Evolutionary conservation across 2,888 invertebrate species (phyloP).

Genomic region (Lucinisca nassula): DNA sequence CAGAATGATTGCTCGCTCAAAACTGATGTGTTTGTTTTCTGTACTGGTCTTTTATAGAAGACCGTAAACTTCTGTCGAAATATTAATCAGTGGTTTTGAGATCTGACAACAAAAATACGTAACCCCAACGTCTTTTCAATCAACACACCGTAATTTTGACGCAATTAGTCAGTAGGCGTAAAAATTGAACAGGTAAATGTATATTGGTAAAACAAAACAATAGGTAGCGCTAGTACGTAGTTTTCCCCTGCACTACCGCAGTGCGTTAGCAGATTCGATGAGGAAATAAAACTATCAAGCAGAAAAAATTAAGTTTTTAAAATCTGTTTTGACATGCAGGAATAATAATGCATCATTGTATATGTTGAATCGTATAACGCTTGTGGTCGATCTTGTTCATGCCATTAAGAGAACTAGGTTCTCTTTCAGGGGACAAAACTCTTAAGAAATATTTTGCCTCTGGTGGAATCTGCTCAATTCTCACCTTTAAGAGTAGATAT

Average conservation of each 20-base stretch:
- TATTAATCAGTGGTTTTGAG: constrained; percentile 2
- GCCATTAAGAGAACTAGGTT: too few relatives aligned
- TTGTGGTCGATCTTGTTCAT: too few relatives aligned
- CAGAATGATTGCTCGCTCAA: not conserved
- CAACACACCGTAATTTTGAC: not conserved
- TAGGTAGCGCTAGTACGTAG: not conserved
- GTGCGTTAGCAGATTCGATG: too few relatives aligned
- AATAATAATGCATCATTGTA: too few relatives aligned
- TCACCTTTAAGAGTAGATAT: too few relatives aligned
- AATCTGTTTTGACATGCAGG: too few relatives aligned
- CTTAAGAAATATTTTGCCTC: too few relatives aligned
- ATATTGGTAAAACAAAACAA: not conserved
- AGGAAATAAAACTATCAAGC: too few relatives aligned
- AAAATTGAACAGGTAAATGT: not conserved
- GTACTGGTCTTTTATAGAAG: not conserved
- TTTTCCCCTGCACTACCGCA: not conserved
- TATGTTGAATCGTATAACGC: too few relatives aligned
- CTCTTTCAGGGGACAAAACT: too few relatives aligned
- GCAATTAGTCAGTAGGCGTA: not conserved
- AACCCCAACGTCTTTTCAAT: not conserved
- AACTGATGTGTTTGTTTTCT: not conserved
- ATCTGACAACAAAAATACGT: not conserved
- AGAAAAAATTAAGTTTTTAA: too few relatives aligned
- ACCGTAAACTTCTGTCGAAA: not conserved
- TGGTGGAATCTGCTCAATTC: too few relatives aligned